These are phyloP conservation scores for Micromys minutus DNA, from an alignment of 2,113 vertebrate species.

Conservation along the genomic window DNA sequence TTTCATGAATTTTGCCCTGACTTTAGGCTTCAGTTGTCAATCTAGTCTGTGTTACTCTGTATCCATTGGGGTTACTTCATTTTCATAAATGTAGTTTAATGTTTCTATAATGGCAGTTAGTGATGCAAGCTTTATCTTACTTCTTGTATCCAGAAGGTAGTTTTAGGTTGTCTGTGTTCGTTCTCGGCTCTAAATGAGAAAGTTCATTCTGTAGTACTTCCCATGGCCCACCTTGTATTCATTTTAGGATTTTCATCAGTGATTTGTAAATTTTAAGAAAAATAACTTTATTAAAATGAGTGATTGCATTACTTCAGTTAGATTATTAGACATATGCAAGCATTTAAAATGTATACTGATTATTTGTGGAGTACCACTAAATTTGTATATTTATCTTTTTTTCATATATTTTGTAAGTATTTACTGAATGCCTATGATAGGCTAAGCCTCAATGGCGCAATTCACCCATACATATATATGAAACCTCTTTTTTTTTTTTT, in stretches of 20 bases:
- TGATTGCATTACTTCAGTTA: constrained; percentile 19
- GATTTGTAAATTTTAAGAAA: constrained; percentile 5
- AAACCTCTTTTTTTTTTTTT: neutral
- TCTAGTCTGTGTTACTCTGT: constrained; percentile 5
- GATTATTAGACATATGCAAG: neutral
- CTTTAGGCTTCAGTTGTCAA: constrained; percentile 51
- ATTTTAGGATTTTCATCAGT: constrained; percentile 47
- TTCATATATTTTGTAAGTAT: neutral
- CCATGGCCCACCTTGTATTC: neutral
- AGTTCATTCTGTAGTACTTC: constrained; percentile 18
- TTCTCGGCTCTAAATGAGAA: neutral
- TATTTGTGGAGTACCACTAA: constrained; percentile 42
- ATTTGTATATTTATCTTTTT: constrained; percentile 9
- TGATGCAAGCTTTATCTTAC: constrained; percentile 21
- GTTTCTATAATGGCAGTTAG: constrained; percentile 43
- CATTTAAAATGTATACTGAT: constrained; percentile 5
- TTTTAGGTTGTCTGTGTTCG: neutral
- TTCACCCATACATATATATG: neutral
- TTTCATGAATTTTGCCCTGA: constrained; percentile 37
- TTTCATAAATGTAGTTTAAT: constrained; percentile 21
- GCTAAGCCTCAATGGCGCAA: neutral
- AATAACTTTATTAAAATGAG: neutral
- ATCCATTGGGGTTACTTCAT: constrained; percentile 31
- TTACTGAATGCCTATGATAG: neutral
- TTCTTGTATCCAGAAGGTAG: neutral